phyloP scores from a whole-genome alignment of 2,113 vertebrate species.

The Cavia porcellus region DNA sequence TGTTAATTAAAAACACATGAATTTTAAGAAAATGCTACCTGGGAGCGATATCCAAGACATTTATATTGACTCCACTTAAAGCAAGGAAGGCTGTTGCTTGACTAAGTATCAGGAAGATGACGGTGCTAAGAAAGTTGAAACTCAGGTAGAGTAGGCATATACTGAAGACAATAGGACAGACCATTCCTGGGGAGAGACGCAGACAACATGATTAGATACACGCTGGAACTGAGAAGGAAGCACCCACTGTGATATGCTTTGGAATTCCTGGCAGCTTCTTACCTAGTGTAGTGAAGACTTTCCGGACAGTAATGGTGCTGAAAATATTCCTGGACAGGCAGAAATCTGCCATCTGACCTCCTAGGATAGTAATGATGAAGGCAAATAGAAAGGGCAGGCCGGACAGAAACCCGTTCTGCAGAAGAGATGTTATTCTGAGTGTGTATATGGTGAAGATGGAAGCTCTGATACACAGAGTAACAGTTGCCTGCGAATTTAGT shows the following conservation, averaged over 20 bases:
- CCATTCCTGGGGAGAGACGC: neutral
- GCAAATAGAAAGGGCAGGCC: constrained; percentile 82
- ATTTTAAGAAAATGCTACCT: constrained; percentile 55
- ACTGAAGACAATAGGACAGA: constrained; percentile 46
- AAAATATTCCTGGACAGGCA: constrained; percentile 86
- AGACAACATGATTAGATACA: neutral
- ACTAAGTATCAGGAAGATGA: constrained; percentile 47
- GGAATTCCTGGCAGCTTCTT: constrained; percentile 32
- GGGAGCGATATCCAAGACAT: constrained; percentile 72
- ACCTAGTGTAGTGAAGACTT: constrained; percentile 90
- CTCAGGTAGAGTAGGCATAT: constrained; percentile 34
- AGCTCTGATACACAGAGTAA: neutral
- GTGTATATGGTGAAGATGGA: neutral
- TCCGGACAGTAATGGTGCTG: constrained; percentile 86
- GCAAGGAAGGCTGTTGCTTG: neutral
- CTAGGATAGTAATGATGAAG: constrained; percentile 78
- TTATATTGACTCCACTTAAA: fast-evolving
- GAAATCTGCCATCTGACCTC: constrained; percentile 86
- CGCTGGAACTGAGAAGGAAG: neutral
- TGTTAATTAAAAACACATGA: neutral
- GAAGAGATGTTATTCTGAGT: neutral
- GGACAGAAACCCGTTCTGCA: constrained; percentile 73
- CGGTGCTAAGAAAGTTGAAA: neutral
- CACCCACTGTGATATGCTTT: neutral
- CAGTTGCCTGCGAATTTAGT: neutral